Evolutionary conservation across 1,140 invertebrate species (phyloP).

Genomic region (Caenorhabditis remanei): DNA sequence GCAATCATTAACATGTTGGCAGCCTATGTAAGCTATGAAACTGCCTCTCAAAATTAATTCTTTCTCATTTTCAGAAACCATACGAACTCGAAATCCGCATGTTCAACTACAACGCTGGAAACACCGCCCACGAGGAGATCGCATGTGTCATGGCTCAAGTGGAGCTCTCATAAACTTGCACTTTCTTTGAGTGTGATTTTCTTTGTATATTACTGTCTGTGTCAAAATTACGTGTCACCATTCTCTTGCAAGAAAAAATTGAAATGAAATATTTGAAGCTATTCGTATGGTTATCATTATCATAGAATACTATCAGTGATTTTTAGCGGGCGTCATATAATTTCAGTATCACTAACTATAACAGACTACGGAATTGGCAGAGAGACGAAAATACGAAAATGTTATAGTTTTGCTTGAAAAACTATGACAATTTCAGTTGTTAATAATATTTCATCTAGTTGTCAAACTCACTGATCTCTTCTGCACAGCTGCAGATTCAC

Average conservation of each 20-base stretch:
- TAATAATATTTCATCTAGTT: no score
- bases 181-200: not conserved
- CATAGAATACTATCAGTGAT: not conserved
- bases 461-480: constrained; percentile 5
- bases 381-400: not conserved
- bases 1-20: constrained; percentile 65
- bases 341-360: not conserved
- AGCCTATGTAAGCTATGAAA: constrained; percentile 53
- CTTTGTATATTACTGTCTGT: not conserved
- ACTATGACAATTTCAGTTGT: no score
- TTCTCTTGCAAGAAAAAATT: not conserved
- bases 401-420: not conserved
- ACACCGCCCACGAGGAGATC: constrained; percentile 62
- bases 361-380: not conserved
- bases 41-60: not conserved
- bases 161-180: constrained; percentile 52
- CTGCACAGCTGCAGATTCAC: constrained; percentile 61
- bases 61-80: constrained; percentile 59
- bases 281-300: constrained; percentile 27
- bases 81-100: constrained; percentile 65
- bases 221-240: constrained; percentile 13
- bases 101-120: constrained; percentile 63
- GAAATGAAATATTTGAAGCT: not conserved
- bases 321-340: no score
- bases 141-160: constrained; percentile 64